A percentile compares a stretch with the other conserved stretches of the same genome.
phyloP scores from a whole-genome alignment of 2,888 invertebrate species.

The Cynaeus angustus region DNA sequence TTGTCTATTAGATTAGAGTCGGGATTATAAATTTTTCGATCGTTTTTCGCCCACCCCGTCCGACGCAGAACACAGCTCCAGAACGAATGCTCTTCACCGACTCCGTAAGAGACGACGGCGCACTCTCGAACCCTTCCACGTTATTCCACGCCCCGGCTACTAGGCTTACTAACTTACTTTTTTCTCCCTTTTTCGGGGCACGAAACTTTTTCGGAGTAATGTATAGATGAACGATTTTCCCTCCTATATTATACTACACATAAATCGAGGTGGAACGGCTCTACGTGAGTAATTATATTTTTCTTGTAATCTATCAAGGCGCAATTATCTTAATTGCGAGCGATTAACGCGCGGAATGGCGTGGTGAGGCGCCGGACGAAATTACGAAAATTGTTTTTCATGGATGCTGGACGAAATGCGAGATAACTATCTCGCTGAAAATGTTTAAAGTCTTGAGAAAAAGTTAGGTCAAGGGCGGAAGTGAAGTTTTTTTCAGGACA shows the following conservation, averaged over 20 bases:
- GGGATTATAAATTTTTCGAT: slow-evolving; percentile 26
- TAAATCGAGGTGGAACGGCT: slow-evolving; percentile 46
- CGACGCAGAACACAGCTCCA: slow-evolving; percentile 13
- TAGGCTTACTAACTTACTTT: slow-evolving; percentile 70
- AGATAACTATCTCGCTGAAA: background rate
- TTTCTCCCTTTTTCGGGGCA: slow-evolving; percentile 61
- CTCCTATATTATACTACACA: slow-evolving; percentile 47
- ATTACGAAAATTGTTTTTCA: slow-evolving; percentile 31
- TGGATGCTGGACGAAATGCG: background rate
- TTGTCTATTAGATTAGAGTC: slow-evolving; percentile 48
- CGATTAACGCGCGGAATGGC: slow-evolving; percentile 29
- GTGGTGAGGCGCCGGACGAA: slow-evolving; percentile 16
- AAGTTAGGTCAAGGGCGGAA: background rate
- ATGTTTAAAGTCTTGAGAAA: background rate
- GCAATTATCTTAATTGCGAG: slow-evolving; percentile 49
- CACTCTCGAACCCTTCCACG: slow-evolving; percentile 65
- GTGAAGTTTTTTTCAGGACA: background rate
- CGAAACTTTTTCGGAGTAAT: slow-evolving; percentile 62
- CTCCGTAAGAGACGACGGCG: slow-evolving; percentile 53
- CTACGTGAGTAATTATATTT: slow-evolving; percentile 51
- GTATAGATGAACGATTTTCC: slow-evolving; percentile 54
- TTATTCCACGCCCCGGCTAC: slow-evolving; percentile 68
- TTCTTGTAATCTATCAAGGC: slow-evolving; percentile 50
- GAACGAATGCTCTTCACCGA: slow-evolving; percentile 14
- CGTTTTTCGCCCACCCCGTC: slow-evolving; percentile 9